Evolutionary conservation across 2,113 vertebrate species (phyloP), one percentile per base, ranked within the genome.

Genomic region (Pica pica): DNA sequence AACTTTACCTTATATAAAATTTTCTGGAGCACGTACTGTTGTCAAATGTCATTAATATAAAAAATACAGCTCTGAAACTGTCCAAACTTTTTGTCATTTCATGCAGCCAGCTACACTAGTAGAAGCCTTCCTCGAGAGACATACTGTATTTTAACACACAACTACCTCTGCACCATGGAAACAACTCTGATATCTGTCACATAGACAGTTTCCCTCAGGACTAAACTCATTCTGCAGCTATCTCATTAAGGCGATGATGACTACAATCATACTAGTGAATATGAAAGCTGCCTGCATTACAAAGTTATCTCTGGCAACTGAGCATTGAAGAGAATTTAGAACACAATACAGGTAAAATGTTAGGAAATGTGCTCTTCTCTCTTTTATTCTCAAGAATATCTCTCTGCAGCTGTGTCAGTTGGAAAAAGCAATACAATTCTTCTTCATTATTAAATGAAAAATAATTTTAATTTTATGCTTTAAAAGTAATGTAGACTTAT

Each of bases 1-100:
- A 92, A 69, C 69, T 94, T 87, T 39, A 93, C 74, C 90, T 56
- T 49, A 19, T 65, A 95, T 56, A 94, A 93, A 56, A 41, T 49
- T 67, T 87, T 91, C 41, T 63, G 16, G 23, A 75, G 49, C 49
- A 61, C 2, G 2, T 42, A 10, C 23, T 47, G 35, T 65, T 94
- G 94, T 63, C 49, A 95, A 91, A 91, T 23, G 35, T 37, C 63
- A 73, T 67, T 49, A 78, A 79, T 28, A 50, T 5, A 16, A 65
- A 65, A 83, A 33, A 56, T 56, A 41, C 53, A 57, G 16, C 49
- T 59, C 71, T 76, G 82, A 91, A 96, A 83, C 84, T 71, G 28
- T 10, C 55, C 28, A 69, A 76, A 10, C 7, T 57, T 80, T 92
- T 49, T 82, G 39, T 46, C 86, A 26, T 17, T 79, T 93, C 49